Base-by-base conservation (phyloP, 1,140 invertebrate genomes). In the Bombus consobrinus region DNA sequence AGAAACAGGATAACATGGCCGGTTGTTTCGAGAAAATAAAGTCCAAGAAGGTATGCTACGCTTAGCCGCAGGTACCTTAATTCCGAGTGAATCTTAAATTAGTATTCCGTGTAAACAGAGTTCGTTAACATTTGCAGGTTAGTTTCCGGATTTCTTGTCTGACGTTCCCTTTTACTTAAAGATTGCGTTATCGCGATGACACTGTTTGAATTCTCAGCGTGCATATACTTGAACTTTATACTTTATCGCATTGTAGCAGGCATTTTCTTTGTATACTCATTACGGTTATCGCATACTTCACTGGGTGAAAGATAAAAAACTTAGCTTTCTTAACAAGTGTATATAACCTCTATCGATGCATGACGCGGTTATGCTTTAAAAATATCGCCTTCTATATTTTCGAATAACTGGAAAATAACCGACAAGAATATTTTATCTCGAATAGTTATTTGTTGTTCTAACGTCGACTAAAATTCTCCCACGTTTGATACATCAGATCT, bases 61-160 rank as follows among this genome's bases (percentile, higher is more conserved):
- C 64, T 66, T 32, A 18, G 15, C 15, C 22, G 53, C 75, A 37
- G 53, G 9, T 62, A 43, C 28, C 5, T 53, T 22, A 37, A 41
- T 25, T 72, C 43, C 1, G 8, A 22, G 2, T n/a, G 25, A n/a
- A 77, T 28, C 43, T 53, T 43, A 71, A 85, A 85, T 85, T 80
- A 80, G 68, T 85, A 80, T 80, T 80, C 68, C 18, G 68, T 72
- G 53, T n/a, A 73, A 80, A 80, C 9, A 32, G 37, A 73, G 77
- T 79, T 80, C 68, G 76, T 80, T 84, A 68, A 72, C 76, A 79
- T 25, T 79, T 18, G 53, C 34, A 22, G 53, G 32, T 39, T 47
- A 28, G 43, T 83, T 83, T 77, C 81, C 62, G 75, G 39, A 47
- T 37, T 59, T 47, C 47, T 80, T 25, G 39, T 0, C 18, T 32